A percentile compares a stretch with the other conserved stretches of the same genome.
These are phyloP conservation scores for Scaptomyza tumidula DNA, from an alignment of 2,888 invertebrate genomes.

Conservation along the genomic window DNA sequence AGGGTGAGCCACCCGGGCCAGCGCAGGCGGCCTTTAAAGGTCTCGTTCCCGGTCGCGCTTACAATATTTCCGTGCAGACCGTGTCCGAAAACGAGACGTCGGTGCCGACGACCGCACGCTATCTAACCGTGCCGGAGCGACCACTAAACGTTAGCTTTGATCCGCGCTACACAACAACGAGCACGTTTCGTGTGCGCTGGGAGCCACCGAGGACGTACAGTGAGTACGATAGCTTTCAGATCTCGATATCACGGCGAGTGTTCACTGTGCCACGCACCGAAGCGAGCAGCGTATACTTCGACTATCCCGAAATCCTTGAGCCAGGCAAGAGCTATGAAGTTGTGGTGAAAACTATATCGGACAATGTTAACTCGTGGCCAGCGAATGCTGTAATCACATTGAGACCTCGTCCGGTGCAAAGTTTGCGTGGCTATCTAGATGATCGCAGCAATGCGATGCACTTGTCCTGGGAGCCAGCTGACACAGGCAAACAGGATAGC, in stretches of 20 bases:
- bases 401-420: constrained; percentile 91
- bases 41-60: constrained; percentile 93
- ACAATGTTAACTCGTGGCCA: constrained; percentile 97
- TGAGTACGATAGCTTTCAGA: constrained; percentile 97
- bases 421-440: constrained; percentile 87
- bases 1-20: constrained; percentile 97
- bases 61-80: constrained; percentile 97
- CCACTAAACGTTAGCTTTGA: constrained; percentile 94
- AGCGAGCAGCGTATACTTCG: constrained; percentile 86
- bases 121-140: constrained; percentile 94
- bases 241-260: constrained; percentile 88
- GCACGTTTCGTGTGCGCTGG: constrained; percentile 93
- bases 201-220: constrained; percentile 92
- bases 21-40: constrained; percentile 98
- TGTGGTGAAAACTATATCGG: constrained; percentile 95
- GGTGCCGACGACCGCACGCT: constrained; percentile 95
- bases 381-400: constrained; percentile 93
- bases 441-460: constrained; percentile 88
- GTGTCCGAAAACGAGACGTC: constrained; percentile 96
- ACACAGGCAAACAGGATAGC: constrained; percentile 91
- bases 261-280: constrained; percentile 88
- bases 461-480: constrained; percentile 91
- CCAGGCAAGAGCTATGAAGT: constrained; percentile 95
- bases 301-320: constrained; percentile 92
- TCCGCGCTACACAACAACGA: constrained; percentile 89